phyloP scores from a whole-genome alignment of 2,888 invertebrate genomes.

The Drosophila percnosoma region DNA sequence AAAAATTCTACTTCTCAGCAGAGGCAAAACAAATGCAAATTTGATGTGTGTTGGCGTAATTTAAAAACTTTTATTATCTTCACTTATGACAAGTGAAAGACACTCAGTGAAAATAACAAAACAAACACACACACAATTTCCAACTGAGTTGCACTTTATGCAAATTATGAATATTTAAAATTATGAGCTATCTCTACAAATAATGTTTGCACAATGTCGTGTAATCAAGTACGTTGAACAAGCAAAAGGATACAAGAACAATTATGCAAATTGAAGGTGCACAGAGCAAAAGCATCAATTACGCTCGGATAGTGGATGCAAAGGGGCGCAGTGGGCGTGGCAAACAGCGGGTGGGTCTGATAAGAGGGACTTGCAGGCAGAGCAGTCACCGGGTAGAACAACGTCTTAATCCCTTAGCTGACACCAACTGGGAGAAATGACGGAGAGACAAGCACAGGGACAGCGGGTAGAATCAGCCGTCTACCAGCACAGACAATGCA shows the following conservation, averaged over 20 bases:
- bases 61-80: constrained; percentile 74
- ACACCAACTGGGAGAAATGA: constrained; percentile 26
- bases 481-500: constrained; percentile 55
- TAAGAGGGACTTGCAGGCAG: constrained; percentile 28
- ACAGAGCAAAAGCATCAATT: constrained; percentile 40
- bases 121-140: constrained; percentile 39
- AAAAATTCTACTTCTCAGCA: constrained; percentile 44
- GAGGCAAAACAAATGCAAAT: constrained; percentile 23
- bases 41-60: constrained; percentile 44
- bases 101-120: constrained; percentile 9
- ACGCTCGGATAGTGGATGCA: constrained; percentile 11
- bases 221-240: constrained; percentile 53
- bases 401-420: constrained; percentile 70
- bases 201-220: constrained; percentile 62
- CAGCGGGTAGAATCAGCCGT: background rate
- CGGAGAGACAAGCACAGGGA: background rate
- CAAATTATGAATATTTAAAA: constrained; percentile 71
- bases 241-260: constrained; percentile 5
- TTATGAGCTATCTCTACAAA: constrained; percentile 56
- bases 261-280: constrained; percentile 10
- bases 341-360: constrained; percentile 17
- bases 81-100: constrained; percentile 31
- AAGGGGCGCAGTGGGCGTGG: background rate
- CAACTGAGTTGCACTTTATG: constrained; percentile 62
- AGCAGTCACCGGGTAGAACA: constrained; percentile 22